A percentile compares a stretch with the other conserved stretches of the same genome.
Conservation (phyloP, 2,797 vertebrate species). For the Notolepis coatsorum region DNA sequence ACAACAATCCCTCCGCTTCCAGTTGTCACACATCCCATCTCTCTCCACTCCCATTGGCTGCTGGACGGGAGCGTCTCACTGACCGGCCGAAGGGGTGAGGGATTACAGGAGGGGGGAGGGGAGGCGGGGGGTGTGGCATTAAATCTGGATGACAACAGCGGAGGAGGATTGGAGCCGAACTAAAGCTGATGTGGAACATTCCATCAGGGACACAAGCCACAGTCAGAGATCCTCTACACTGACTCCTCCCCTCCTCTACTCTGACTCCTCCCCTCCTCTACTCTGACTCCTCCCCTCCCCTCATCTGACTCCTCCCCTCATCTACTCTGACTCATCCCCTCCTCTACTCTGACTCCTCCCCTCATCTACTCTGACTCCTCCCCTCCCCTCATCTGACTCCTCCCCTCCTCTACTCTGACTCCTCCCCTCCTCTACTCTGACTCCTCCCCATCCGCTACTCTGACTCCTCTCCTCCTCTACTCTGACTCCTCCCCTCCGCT, state of each 20-base stretch:
- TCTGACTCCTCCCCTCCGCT: too few relatives aligned
- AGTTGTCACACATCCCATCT: slow-evolving; percentile 38
- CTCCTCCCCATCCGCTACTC: slow-evolving; percentile 14
- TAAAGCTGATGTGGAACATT: slow-evolving; percentile 63
- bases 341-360: too few relatives aligned
- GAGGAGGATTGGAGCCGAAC: slow-evolving; percentile 70
- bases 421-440: too few relatives aligned
- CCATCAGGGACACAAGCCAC: slow-evolving; percentile 34
- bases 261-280: slow-evolving; percentile 8
- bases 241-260: slow-evolving; percentile 14
- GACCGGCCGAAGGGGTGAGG: slow-evolving; percentile 52
- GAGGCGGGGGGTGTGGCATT: slow-evolving; percentile 56
- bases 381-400: too few relatives aligned
- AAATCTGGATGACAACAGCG: slow-evolving; percentile 60
- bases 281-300: too few relatives aligned
- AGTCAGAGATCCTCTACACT: too few relatives aligned
- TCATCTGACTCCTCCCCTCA: too few relatives aligned
- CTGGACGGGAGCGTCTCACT: not conserved
- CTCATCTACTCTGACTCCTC: too few relatives aligned
- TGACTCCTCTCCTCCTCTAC: slow-evolving; percentile 10
- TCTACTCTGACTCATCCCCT: too few relatives aligned
- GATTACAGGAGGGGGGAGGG: slow-evolving; percentile 43
- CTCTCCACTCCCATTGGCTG: slow-evolving; percentile 48
- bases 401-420: not conserved
- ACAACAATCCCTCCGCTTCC: slow-evolving; percentile 51